Base-by-base conservation (phyloP, 2,113 vertebrate genomes). In the Mustela lutreola region DNA sequence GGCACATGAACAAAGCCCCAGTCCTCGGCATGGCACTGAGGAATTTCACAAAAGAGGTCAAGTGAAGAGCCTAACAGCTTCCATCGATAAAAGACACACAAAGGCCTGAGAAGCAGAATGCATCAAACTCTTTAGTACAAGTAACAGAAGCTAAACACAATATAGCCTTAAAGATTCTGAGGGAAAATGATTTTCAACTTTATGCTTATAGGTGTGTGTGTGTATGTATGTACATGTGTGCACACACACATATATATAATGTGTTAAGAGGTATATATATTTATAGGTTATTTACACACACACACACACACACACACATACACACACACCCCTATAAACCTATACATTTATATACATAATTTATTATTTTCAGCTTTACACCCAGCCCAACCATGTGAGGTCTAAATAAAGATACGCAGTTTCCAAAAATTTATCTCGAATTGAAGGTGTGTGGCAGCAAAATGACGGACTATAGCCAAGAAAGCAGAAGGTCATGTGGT, bases 51-150 rank as follows among this genome's bases (percentile, higher is more conserved):
- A 80, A 71, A 79, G 15, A 88, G 42, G 18, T 28, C n/a, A n/a
- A 96, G n/a, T 33, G 28, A 96, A 76, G 79, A 65, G 31, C 19
- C 45, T 65, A 33, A 92, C 58, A 82, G 71, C 83, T 92, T 95
- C 73, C n/a, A 78, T 63, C 45, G 5, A 45, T 45, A 73, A 79
- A 42, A 42, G 73, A 71, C 48, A 26, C 26, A 78, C 24, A 80
- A 85, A 95, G 36, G 33, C n/a, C 48, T n/a, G 50, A 88, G 26
- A 96, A 62, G 0, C 36, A 45, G 39, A 82, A 79, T 12, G 28
- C 33, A 78, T 58, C 33, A 16, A 75, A 79, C 36, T 71, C 78
- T 63, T 65, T 22, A 96, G 48, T 16, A 79, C 12, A 93, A 88
- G 45, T 10, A 88, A 88, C 21, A 22, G 24, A 93, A 76, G 18